Conservation (phyloP, 2,888 invertebrate species). For the Dione juno region DNA sequence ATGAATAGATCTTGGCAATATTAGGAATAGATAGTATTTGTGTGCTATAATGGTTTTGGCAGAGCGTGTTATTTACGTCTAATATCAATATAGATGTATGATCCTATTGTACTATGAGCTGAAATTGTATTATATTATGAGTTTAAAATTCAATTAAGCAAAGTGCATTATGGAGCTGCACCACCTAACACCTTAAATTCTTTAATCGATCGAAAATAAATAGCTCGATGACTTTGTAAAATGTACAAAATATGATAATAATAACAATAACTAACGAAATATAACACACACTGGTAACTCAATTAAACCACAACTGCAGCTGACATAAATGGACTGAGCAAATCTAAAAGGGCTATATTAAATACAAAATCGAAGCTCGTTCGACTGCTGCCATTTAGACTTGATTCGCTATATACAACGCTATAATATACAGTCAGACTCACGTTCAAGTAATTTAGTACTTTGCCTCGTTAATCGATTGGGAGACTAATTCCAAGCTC, state of each 20-base stretch:
- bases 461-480: conserved; percentile 26
- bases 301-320: conserved; percentile 29
- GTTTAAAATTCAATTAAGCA: too few species aligned
- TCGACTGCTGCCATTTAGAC: conserved; percentile 26
- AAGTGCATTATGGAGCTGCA: too few species aligned
- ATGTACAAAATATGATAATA: not conserved
- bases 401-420: conserved; percentile 21
- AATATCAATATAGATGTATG: not conserved
- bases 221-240: not conserved
- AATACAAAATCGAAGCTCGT: conserved; percentile 21
- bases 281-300: conserved; percentile 24
- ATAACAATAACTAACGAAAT: conserved; percentile 15
- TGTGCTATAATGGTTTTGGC: not conserved
- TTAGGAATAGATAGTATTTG: not conserved
- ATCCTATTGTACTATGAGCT: not conserved
- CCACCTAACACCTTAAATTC: too few species aligned
- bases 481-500: conserved; percentile 20
- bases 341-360: conserved; percentile 34
- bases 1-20: not conserved
- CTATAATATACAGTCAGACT: conserved; percentile 35
- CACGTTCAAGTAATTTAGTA: conserved; percentile 26
- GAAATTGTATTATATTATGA: too few species aligned
- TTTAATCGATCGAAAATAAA: not conserved
- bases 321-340: conserved; percentile 33
- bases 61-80: not conserved